These are phyloP conservation scores for Mesorhabditis spiculigera DNA, from an alignment of 2,888 invertebrate genomes.

Conservation along the genomic window DNA sequence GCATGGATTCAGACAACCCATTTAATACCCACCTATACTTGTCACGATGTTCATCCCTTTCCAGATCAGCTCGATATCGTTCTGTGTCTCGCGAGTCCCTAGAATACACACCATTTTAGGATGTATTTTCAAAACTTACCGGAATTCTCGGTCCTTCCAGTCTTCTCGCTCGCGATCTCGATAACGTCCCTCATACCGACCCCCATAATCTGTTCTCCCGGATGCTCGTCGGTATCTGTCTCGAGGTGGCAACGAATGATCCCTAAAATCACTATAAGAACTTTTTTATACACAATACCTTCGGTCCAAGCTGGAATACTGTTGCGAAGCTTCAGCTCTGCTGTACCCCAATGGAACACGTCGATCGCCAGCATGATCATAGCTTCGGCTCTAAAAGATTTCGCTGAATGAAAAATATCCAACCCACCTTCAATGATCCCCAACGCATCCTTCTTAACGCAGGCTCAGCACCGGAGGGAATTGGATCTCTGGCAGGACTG, in stretches of 20 bases:
- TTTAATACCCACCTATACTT: constrained; percentile 1
- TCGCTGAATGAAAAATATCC: constrained; percentile 11
- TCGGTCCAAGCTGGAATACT: not conserved
- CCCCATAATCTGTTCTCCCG: constrained; percentile 4
- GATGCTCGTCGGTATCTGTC: not conserved
- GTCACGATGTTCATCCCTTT: not conserved
- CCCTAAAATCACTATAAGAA: not conserved
- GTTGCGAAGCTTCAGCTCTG: not conserved
- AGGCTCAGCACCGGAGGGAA: constrained; percentile 29
- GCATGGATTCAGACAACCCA: not conserved
- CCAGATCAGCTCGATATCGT: not conserved
- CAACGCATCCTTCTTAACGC: constrained; percentile 51
- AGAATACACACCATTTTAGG: too few species aligned
- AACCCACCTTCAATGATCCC: constrained; percentile 51
- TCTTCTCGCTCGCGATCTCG: constrained; percentile 21
- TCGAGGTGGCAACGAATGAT: not conserved
- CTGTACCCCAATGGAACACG: constrained; percentile 8
- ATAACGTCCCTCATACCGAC: constrained; percentile 27
- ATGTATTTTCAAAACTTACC: too few species aligned
- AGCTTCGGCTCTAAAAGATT: constrained; percentile 25
- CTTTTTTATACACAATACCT: constrained; percentile 6
- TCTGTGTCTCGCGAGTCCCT: too few species aligned
- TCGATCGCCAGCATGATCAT: constrained; percentile 50
- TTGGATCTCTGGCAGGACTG: not conserved
- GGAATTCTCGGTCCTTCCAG: not conserved